Percentiles rank a stretch among this genome's conserved stretches.
phyloP scores from a whole-genome alignment of 2,113 vertebrate species.

The Oreocharis arfaki region DNA sequence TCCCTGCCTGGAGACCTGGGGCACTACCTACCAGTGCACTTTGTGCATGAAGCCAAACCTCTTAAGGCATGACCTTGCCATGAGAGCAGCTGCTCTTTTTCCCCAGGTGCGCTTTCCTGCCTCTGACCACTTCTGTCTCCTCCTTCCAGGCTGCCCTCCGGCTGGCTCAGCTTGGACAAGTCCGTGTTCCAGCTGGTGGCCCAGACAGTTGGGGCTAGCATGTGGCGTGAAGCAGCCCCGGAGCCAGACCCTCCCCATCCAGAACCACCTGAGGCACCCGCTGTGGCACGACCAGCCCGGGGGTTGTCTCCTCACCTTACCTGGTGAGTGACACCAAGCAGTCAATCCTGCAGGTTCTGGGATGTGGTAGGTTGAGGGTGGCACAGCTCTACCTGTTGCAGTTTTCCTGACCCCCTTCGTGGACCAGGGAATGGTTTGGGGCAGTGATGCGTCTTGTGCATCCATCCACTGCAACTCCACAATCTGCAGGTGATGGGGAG shows the following conservation, averaged over 20 bases:
- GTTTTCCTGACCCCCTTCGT: neutral
- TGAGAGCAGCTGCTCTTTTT: neutral
- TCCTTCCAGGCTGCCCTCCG: conserved; percentile 82
- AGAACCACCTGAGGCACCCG: neutral
- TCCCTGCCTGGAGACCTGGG: rapidly evolving
- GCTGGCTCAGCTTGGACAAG: conserved; percentile 89
- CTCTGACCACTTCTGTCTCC: neutral
- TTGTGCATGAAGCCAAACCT: neutral
- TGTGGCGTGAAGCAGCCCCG: conserved; percentile 71
- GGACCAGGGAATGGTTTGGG: neutral
- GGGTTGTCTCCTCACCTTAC: conserved; percentile 14
- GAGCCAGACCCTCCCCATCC: neutral
- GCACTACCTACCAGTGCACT: neutral
- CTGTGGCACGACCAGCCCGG: neutral
- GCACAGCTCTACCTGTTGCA: neutral
- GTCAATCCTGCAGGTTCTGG: neutral
- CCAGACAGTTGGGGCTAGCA: conserved; percentile 80
- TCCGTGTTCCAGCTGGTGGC: conserved; percentile 86
- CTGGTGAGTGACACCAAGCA: conserved; percentile 49
- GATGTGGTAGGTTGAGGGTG: neutral
- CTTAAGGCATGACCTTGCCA: neutral
- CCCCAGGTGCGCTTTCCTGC: rapidly evolving
- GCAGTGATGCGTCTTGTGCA: neutral
- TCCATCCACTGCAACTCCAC: neutral
- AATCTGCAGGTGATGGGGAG: neutral